A percentile compares a stretch with the other conserved stretches of the same genome.
phyloP scores from a whole-genome alignment of 2,113 vertebrate species.

The Callaeas wilsoni region DNA sequence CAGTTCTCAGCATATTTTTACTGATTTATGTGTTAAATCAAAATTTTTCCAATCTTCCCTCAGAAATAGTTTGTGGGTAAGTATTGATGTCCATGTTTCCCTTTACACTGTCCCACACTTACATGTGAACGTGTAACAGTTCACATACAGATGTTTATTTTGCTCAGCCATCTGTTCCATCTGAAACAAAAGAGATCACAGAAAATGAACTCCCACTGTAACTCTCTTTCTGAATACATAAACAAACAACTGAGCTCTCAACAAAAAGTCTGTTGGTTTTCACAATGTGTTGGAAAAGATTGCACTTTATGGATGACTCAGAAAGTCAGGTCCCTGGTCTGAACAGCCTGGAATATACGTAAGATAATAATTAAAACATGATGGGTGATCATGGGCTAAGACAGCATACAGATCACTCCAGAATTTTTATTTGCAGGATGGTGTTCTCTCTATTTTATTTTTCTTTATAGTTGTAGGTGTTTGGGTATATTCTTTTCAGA shows the following conservation, averaged over 20 bases:
- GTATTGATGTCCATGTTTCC: not conserved
- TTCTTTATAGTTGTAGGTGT: not conserved
- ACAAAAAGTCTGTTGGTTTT: not conserved
- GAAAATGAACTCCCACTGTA: conserved; percentile 33
- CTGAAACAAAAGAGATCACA: conserved; percentile 37
- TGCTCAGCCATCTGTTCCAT: conserved; percentile 60
- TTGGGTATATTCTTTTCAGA: not conserved
- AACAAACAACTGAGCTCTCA: not conserved
- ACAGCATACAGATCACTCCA: not conserved
- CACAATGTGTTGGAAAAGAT: not conserved
- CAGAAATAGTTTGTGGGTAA: not conserved
- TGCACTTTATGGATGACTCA: not conserved
- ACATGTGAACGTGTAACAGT: not conserved
- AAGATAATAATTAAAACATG: not conserved
- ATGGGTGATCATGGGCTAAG: not conserved
- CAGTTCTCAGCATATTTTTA: not conserved
- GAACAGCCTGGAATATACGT: not conserved
- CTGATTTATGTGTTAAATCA: not conserved
- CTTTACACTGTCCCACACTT: not conserved
- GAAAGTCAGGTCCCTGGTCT: not conserved
- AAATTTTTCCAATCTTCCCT: not conserved
- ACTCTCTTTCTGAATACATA: conserved; percentile 8
- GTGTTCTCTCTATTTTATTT: not conserved
- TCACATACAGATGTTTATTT: conserved; percentile 58
- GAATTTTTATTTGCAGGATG: not conserved